phyloP scores from a whole-genome alignment of 2,888 invertebrate genomes.

The Axea sp. region DNA sequence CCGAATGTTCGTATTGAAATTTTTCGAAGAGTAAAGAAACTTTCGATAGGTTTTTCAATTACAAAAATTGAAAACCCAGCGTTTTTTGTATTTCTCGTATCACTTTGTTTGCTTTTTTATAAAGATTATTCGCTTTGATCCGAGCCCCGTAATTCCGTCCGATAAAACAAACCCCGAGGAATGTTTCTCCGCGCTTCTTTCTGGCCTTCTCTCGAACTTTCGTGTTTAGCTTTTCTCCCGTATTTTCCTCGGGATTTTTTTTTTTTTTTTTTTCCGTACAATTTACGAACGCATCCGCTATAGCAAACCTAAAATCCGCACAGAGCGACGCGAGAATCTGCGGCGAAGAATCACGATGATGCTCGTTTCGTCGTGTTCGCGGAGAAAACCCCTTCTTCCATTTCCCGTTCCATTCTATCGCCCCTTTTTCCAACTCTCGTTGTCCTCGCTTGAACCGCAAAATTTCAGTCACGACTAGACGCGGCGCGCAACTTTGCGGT shows the following conservation, averaged over 20 bases:
- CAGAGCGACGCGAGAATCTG: constrained; percentile 17
- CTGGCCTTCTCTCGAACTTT: constrained; percentile 4
- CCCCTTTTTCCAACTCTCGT: background rate
- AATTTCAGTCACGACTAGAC: constrained; percentile 32
- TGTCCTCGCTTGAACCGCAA: constrained; percentile 29
- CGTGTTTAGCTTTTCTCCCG: no score
- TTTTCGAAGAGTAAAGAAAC: no score
- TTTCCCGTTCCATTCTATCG: constrained; percentile 13
- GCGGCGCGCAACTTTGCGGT: constrained; percentile 14
- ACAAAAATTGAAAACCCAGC: constrained; percentile 10
- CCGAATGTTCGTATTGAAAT: no score
- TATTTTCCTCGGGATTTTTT: no score
- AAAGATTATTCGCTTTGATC: constrained; percentile 21
- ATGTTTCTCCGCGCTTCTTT: constrained; percentile 11
- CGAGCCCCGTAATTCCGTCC: constrained; percentile 15
- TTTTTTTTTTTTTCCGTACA: constrained; percentile 3
- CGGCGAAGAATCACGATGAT: constrained; percentile 15
- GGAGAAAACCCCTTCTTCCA: constrained; percentile 20
- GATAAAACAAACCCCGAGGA: constrained; percentile 19
- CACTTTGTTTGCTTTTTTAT: constrained; percentile 13
- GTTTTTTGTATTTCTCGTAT: constrained; percentile 2
- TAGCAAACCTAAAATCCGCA: constrained; percentile 16
- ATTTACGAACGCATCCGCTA: constrained; percentile 32
- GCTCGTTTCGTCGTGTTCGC: constrained; percentile 15
- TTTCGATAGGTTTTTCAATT: no score